Evolutionary conservation across 2,113 vertebrate genomes (phyloP).

Genomic region (Aleadryas rufinucha): DNA sequence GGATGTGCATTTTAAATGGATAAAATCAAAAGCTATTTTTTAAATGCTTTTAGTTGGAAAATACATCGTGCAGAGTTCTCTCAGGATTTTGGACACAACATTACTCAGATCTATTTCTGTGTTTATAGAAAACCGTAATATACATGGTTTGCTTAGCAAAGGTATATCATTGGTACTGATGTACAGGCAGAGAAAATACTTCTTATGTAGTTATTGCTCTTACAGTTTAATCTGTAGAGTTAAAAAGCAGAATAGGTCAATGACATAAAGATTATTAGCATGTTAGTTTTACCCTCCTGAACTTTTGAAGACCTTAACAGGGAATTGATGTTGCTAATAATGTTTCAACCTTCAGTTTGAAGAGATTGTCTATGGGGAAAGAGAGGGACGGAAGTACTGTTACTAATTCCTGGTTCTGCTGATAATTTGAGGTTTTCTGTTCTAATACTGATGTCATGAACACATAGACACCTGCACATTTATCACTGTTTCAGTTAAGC

Average conservation of each 20-base stretch:
- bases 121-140: not conserved
- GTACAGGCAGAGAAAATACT: not conserved
- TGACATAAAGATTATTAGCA: not conserved
- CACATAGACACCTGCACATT: not conserved
- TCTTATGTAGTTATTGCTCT: not conserved
- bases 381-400: not conserved
- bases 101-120: not conserved
- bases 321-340: not conserved
- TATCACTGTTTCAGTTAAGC: not conserved
- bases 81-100: not conserved
- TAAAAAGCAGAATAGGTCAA: not conserved
- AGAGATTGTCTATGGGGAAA: not conserved
- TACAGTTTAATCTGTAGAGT: not conserved
- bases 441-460: not conserved
- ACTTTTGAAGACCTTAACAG: not conserved
- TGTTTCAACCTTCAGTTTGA: not conserved
- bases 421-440: not conserved
- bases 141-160: not conserved
- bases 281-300: not conserved
- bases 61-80: not conserved
- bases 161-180: not conserved
- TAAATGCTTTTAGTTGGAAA: not conserved
- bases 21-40: not conserved
- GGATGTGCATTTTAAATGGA: not conserved
- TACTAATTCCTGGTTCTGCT: not conserved